phyloP scores from a whole-genome alignment of 2,888 invertebrate genomes.

The Apamea sordens region DNA sequence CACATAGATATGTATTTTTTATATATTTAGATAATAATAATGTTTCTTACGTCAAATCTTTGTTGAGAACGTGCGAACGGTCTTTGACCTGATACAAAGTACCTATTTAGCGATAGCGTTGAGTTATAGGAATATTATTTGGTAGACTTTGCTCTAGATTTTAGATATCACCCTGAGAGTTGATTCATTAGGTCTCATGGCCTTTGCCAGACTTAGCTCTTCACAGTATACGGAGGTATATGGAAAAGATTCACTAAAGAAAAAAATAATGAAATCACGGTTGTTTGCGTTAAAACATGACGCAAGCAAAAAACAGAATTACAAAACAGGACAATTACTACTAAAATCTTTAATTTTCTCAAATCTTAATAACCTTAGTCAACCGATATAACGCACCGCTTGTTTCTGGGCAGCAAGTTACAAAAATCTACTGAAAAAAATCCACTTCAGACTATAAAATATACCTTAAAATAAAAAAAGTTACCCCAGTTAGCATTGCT shows the following conservation, averaged over 20 bases:
- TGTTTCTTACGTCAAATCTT: conserved; percentile 30
- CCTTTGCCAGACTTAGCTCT: not conserved
- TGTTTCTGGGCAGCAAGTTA: not conserved
- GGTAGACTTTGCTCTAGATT: conserved; percentile 18
- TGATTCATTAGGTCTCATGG: not conserved
- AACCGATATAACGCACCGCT: not conserved
- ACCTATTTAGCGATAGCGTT: conserved; percentile 8
- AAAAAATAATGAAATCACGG: too few species aligned
- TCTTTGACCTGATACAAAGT: conserved; percentile 56
- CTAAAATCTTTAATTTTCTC: too few species aligned
- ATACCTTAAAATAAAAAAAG: too few species aligned
- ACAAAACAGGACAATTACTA: too few species aligned
- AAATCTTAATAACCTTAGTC: too few species aligned
- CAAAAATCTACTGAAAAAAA: not conserved
- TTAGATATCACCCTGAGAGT: not conserved
- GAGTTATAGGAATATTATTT: conserved; percentile 13
- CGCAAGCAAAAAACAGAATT: too few species aligned
- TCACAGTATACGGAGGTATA: not conserved
- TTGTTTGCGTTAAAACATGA: too few species aligned
- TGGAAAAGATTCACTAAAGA: not conserved
- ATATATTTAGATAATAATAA: conserved; percentile 11
- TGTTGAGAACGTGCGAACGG: conserved; percentile 32
- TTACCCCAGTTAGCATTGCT: not conserved
- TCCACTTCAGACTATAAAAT: too few species aligned
- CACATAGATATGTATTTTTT: conserved; percentile 5